Base-by-base conservation (phyloP, 2,888 invertebrate genomes). In the Melieria crassipennis region DNA sequence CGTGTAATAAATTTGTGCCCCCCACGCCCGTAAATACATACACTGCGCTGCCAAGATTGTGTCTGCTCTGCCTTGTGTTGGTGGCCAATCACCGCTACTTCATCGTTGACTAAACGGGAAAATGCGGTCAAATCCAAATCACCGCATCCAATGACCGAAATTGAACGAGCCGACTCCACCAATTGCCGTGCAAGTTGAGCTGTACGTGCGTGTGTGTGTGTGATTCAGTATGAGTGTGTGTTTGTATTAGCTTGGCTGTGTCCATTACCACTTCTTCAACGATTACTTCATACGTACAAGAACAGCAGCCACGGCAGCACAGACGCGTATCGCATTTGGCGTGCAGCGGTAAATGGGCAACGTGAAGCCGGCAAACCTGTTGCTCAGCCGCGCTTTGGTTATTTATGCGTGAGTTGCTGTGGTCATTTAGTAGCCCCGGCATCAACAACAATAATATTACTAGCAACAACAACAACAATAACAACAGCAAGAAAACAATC, bases 71-170 rank as follows among this genome's bases (percentile, higher is more conserved):
- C 16, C 13, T 9, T 66, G n/a, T 10, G 7, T 62, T 52, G 43
- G 1, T 57, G 43, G 30, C 11, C 45, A 13, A n/a, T 60, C 30
- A n/a, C 52, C 52, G 52, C 52, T 50, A 50, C 52, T 50, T 50
- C 30, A 16, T 45, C 30, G 43, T 45, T 46, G 56, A 42, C 56
- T 63, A 58, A 64, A 64, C 58, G 58, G 72, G 72, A 75, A 71
- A 76, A 76, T 75, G 76, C 75, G 76, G 76, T 75, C 76, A 76
- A 75, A 72, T 75, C 68, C 72, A 71, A 73, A 73, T 75, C 69
- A 75, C 76, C 74, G 75, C 75, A 77, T 73, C 73, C 75, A 75
- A 75, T 77, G 75, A 77, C 74, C 75, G 75, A 77, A 75, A 76
- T 77, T 42, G 70, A n/a, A 42, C 66, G 30, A 48, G 42, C 48